Evolutionary conservation across 2,113 vertebrate genomes (phyloP).

Genomic region (Trematocara stigmaticum): DNA sequence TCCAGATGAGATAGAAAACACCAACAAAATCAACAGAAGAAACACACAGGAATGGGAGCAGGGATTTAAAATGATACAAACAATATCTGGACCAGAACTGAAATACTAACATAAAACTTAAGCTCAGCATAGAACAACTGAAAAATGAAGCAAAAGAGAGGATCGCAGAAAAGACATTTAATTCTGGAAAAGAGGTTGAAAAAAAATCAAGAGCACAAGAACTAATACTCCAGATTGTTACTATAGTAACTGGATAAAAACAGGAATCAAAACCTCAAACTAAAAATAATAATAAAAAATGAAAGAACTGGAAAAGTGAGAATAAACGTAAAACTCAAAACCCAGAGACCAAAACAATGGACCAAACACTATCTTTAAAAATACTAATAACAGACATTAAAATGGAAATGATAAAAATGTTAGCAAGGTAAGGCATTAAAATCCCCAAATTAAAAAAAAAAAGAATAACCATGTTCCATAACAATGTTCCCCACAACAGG

Average conservation of each 20-base stretch:
- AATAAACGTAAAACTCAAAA: fast-evolving
- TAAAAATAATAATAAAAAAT: background rate
- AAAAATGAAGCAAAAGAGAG: background rate
- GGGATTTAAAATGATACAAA: background rate
- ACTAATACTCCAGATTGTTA: fast-evolving
- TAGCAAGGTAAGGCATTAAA: background rate
- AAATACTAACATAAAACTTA: background rate
- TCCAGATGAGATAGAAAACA: background rate
- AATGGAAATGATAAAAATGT: background rate
- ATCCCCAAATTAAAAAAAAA: fast-evolving
- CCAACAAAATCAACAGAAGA: background rate
- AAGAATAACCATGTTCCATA: background rate
- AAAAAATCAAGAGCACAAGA: background rate
- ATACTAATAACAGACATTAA: background rate
- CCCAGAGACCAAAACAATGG: background rate
- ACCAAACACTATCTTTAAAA: background rate
- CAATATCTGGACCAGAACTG: background rate
- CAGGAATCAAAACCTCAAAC: background rate
- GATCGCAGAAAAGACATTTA: background rate
- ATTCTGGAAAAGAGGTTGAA: background rate
- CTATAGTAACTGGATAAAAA: background rate
- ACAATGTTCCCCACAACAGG: background rate
- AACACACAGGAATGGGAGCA: background rate
- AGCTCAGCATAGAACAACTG: background rate
- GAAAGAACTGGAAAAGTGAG: background rate